phyloP scores from a whole-genome alignment of 1,140 invertebrate species.

The Temnothorax longispinosus region DNA sequence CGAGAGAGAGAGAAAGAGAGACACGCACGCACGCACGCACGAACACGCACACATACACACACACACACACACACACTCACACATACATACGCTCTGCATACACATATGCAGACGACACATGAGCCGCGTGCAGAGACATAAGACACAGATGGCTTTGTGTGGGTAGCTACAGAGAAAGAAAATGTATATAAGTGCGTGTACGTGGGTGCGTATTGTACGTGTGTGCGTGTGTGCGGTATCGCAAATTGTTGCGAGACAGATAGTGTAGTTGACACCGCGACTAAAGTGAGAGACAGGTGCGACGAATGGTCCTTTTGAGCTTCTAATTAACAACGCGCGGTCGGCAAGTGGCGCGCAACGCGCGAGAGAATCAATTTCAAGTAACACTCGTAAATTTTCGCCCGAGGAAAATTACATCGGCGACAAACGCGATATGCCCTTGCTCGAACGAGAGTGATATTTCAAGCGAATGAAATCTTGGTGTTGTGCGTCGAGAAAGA shows the following conservation, averaged over 20 bases:
- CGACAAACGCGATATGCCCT: neutral
- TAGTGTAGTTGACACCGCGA: conserved; percentile 29
- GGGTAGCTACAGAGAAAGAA: conserved; percentile 53
- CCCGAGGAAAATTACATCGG: conserved; percentile 1
- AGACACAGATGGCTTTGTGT: conserved; percentile 20
- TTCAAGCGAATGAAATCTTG: neutral
- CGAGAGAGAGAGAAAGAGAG: conserved; percentile 69
- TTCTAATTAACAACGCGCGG: conserved; percentile 32
- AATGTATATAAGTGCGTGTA: neutral
- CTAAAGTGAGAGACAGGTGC: conserved; percentile 53
- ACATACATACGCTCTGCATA: conserved; percentile 62
- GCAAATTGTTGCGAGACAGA: conserved; percentile 26
- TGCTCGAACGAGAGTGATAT: neutral
- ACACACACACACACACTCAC: conserved; percentile 69
- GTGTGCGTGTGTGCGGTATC: neutral
- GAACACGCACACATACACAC: conserved; percentile 56
- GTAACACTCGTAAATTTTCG: conserved; percentile 38
- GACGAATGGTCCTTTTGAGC: conserved; percentile 57
- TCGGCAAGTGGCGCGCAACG: conserved; percentile 15
- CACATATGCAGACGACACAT: conserved; percentile 77
- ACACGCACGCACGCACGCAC: conserved; percentile 69
- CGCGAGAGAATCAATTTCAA: conserved; percentile 27
- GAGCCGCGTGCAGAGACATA: conserved; percentile 46
- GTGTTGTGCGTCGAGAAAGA: neutral
- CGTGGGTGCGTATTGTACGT: neutral